These are phyloP conservation scores for Calephelis virginiensis DNA, from an alignment of 1,140 invertebrate genomes.

Conservation along the genomic window DNA sequence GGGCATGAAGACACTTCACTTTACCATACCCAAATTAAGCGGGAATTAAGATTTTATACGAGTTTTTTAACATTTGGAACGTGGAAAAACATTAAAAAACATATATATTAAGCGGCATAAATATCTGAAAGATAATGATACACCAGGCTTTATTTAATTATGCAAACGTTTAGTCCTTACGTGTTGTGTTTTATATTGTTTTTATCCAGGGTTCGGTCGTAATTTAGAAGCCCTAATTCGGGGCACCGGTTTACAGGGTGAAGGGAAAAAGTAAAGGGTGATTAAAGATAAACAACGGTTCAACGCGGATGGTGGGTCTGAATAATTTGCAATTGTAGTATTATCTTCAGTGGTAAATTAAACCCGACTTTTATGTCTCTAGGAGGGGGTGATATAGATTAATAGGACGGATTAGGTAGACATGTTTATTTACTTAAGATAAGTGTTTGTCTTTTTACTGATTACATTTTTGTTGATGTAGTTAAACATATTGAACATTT, in stretches of 20 bases:
- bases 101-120: too few relatives aligned
- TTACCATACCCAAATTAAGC: too few relatives aligned
- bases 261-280: conserved; percentile 61
- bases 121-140: too few relatives aligned
- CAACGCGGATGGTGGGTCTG: conserved; percentile 44
- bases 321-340: conserved; percentile 72
- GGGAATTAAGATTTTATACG: too few relatives aligned
- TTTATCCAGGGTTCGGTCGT: conserved; percentile 43
- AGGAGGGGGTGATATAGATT: conserved; percentile 41
- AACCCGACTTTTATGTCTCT: conserved; percentile 54
- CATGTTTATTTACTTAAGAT: conserved; percentile 12
- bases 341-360: conserved; percentile 62
- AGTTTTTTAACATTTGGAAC: too few relatives aligned
- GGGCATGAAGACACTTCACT: too few relatives aligned
- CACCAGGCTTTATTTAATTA: conserved; percentile 28
- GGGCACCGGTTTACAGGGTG: conserved; percentile 48
- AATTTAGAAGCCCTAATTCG: conserved; percentile 58
- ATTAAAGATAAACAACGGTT: conserved; percentile 72
- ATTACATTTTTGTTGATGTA: too few relatives aligned
- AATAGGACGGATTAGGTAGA: conserved; percentile 27
- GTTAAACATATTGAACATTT: too few relatives aligned
- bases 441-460: too few relatives aligned
- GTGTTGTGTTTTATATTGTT: conserved; percentile 48
- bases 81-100: too few relatives aligned
- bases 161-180: conserved; percentile 43